phyloP scores from a whole-genome alignment of 2,113 vertebrate species.

The Okapia johnstoni region DNA sequence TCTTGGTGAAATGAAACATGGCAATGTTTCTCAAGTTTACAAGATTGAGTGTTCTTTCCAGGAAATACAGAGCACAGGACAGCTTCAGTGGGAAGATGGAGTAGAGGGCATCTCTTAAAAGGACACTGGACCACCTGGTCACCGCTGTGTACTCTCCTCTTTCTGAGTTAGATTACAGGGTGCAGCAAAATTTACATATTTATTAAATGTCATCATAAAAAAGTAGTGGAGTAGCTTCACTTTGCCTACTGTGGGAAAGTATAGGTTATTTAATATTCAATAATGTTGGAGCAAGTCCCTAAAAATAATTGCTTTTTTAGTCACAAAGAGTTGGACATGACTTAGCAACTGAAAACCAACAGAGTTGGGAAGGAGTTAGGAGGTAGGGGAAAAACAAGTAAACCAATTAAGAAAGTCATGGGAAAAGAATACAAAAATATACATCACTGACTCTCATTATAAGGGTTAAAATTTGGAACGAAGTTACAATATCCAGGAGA shows the following conservation, averaged over 20 bases:
- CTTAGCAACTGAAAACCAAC: rapidly evolving
- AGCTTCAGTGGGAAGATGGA: not conserved
- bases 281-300: not conserved
- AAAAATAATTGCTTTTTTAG: not conserved
- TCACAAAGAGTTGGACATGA: not conserved
- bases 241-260: not conserved
- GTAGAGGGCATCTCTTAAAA: not conserved
- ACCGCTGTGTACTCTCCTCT: not conserved
- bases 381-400: not conserved
- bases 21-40: not conserved
- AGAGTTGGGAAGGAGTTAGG: not conserved
- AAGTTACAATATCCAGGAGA: too few species aligned
- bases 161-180: not conserved
- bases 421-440: not conserved
- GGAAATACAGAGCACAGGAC: not conserved
- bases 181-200: not conserved
- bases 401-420: not conserved
- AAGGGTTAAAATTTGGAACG: not conserved
- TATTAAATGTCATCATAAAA: not conserved
- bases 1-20: not conserved
- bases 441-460: not conserved
- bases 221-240: not conserved
- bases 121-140: too few species aligned
- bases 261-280: not conserved
- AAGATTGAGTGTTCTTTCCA: not conserved